Base-by-base conservation (phyloP, 2,113 vertebrate species). In the Plectropomus leopardus region DNA sequence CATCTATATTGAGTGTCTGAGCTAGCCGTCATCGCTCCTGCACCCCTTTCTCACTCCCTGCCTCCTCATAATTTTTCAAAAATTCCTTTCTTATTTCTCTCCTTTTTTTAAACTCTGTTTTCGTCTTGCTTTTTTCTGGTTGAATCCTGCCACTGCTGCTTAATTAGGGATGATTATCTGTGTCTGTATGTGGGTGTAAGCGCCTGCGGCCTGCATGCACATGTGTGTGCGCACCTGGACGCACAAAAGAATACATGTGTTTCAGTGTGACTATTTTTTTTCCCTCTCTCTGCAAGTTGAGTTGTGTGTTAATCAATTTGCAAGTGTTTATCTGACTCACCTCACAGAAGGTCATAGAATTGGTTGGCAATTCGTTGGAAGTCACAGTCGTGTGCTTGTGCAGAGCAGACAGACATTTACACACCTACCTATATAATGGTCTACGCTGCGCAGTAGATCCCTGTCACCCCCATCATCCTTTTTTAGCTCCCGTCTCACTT, bases 391-490 rank as follows among this genome's bases (percentile, higher is more conserved):
- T 83, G 82, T 24, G 76, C 47, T 40, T 30, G 10, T 60, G 61
- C 70, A 23, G 69, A 82, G 85, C 74, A 83, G 78, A 72, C 83
- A 89, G 77, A 79, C 80, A 55, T 87, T 78, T 66, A 66, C 72
- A 91, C 80, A 85, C 72, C 80, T 77, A 82, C 71, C 79, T 69
- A 50, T 84, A 76, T 88, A 86, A 86, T 75, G 76, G 80, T 72
- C 84, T 66, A 11, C 6, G 21, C 81, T 79, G 75, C 1, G 19
- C 81, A 59, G 63, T 66, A 68, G 75, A 79, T 88, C 71, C 68
- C 82, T 76, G 86, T 92, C 88, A 87, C 84, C 59, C 72, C 69
- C 63, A 57, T 88, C 88, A 63, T 87, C 79, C 82, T 80, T 78
- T 88, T 89, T 89, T 88, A 88, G 82, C 76, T 78, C 10, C 79